Conservation (phyloP, 2,113 vertebrate genomes). For the rabbit (Oryctolagus cuniculus) region DNA sequence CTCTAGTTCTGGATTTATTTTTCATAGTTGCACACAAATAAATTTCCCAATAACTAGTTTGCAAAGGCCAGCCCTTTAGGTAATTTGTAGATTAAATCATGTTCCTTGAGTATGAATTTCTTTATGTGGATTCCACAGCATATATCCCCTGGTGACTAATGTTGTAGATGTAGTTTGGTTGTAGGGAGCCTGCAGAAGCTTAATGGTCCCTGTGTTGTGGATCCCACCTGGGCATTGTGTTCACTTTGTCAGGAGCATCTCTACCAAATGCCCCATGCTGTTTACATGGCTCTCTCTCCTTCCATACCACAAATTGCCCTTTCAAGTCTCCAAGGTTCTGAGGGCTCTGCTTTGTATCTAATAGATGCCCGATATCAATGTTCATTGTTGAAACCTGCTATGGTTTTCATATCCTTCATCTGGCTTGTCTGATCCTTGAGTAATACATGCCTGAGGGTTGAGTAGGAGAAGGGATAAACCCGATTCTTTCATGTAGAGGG, state of each 20-base stretch:
- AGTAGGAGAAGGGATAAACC: neutral
- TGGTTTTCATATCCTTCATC: neutral
- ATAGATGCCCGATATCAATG: neutral
- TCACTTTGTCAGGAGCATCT: neutral
- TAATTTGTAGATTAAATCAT: neutral
- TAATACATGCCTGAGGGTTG: neutral
- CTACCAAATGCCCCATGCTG: neutral
- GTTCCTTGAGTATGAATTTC: neutral
- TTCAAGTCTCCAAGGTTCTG: neutral
- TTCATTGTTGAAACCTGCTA: neutral
- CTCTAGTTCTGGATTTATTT: constrained; percentile 1
- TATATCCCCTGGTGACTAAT: neutral
- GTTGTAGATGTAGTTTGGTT: neutral
- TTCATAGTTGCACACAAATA: neutral
- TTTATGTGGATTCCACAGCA: neutral
- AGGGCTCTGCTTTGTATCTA: neutral
- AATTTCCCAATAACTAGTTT: neutral
- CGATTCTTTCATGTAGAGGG: neutral
- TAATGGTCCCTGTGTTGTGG: neutral
- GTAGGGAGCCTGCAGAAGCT: neutral
- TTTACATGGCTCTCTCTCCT: neutral
- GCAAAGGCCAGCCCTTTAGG: neutral
- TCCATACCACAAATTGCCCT: neutral
- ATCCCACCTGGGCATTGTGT: too few relatives aligned
- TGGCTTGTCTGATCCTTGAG: neutral